Percentiles rank a stretch among this genome's conserved stretches.
phyloP scores from a whole-genome alignment of 2,797 vertebrate species.

The Arnoldichthys spilopterus region DNA sequence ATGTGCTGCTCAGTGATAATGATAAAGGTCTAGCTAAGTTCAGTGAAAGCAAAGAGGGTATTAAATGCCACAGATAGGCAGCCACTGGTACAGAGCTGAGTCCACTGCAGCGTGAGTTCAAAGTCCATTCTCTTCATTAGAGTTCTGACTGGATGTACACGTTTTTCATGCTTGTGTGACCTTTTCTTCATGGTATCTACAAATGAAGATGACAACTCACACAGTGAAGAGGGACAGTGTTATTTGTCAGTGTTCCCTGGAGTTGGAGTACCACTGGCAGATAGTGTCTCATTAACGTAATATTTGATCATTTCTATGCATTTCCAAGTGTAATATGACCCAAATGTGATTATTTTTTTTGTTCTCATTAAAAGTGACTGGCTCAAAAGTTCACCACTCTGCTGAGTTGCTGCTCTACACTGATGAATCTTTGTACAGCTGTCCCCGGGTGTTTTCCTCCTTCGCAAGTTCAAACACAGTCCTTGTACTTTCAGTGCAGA shows the following conservation, averaged over 20 bases:
- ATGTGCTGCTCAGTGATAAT: conserved; percentile 23
- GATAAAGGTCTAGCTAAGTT: conserved; percentile 21
- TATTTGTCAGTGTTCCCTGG: conserved; percentile 44
- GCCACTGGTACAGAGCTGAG: conserved; percentile 5
- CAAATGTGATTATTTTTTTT: conserved; percentile 28
- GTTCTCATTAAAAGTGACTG: conserved; percentile 55
- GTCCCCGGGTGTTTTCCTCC: conserved; percentile 25
- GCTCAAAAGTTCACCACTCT: conserved; percentile 35
- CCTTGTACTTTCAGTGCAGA: conserved; percentile 35
- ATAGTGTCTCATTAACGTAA: conserved; percentile 42
- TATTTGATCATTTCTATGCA: conserved; percentile 42
- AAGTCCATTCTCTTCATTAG: conserved; percentile 7
- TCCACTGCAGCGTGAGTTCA: conserved; percentile 2
- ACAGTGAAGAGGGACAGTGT: conserved; percentile 20
- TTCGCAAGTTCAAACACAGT: conserved; percentile 41
- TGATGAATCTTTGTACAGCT: conserved; percentile 53
- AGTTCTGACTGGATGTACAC: conserved; percentile 31
- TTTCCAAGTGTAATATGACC: conserved; percentile 18
- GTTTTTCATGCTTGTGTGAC: conserved; percentile 41
- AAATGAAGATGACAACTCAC: conserved; percentile 35
- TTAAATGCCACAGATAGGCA: conserved; percentile 34
- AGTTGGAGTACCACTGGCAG: conserved; percentile 21
- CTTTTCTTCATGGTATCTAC: conserved; percentile 38
- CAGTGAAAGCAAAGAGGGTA: conserved; percentile 20
- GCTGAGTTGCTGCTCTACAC: conserved; percentile 19